Evolutionary conservation across 2,797 vertebrate species (phyloP).

Genomic region (Mycteria americana): DNA sequence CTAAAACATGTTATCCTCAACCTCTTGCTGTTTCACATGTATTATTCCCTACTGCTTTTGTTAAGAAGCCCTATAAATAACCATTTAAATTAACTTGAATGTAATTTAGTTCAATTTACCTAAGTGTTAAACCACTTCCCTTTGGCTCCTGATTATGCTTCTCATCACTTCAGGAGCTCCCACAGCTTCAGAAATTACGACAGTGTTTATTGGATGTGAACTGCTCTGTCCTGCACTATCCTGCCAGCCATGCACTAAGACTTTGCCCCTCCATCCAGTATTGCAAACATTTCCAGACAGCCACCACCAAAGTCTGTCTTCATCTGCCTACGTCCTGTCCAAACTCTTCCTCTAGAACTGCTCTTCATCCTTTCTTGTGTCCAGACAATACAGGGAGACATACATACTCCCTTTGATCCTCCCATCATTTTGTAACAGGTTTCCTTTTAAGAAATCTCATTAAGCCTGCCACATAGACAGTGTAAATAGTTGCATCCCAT

Average conservation of each 20-base stretch:
- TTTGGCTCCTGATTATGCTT: not conserved
- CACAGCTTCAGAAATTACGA: not conserved
- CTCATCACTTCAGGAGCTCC: not conserved
- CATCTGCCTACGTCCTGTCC: not conserved
- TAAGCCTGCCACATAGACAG: rapidly evolving
- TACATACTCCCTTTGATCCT: not conserved
- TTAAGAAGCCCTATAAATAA: not conserved
- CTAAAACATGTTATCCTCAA: not conserved
- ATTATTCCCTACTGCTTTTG: not conserved
- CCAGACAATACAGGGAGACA: not conserved
- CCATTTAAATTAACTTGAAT: not conserved
- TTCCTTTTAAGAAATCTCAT: not conserved
- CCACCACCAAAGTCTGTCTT: not conserved
- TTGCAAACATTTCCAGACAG: not conserved
- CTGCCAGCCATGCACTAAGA: not conserved
- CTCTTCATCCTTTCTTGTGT: not conserved
- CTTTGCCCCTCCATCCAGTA: not conserved
- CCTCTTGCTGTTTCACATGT: not conserved
- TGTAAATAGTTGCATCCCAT: not conserved
- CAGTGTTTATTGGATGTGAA: not conserved
- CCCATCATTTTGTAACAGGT: not conserved
- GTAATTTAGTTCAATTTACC: not conserved
- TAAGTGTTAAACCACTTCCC: not conserved
- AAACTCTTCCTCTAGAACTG: not conserved
- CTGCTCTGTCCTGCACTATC: not conserved